Evolutionary conservation across 2,797 vertebrate genomes (phyloP).

Genomic region (Sebastolobus alascanus): DNA sequence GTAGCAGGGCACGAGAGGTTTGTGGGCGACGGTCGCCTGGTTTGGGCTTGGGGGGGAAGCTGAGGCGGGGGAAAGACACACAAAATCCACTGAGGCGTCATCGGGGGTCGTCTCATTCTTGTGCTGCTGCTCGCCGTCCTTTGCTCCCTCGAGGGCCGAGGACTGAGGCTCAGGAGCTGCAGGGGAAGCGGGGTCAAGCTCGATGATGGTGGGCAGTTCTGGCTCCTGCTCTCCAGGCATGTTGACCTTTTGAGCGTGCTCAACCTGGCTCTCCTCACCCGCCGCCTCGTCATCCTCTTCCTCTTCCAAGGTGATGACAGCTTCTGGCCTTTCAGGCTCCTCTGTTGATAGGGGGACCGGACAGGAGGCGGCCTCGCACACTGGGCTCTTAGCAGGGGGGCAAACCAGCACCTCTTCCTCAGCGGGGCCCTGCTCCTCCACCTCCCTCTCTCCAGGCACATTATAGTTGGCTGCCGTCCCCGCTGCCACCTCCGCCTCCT

Average conservation of each 20-base stretch:
- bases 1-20: conserved; percentile 77
- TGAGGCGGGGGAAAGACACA: conserved; percentile 64
- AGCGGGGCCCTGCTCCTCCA: conserved; percentile 57
- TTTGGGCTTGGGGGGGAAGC: conserved; percentile 23
- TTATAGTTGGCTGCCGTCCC: conserved; percentile 65
- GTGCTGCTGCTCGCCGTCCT: conserved; percentile 51
- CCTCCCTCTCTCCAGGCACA: conserved; percentile 68
- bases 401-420: conserved; percentile 78
- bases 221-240: conserved; percentile 69
- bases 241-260: conserved; percentile 67
- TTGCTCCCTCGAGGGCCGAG: conserved; percentile 40
- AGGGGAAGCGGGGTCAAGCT: conserved; percentile 72
- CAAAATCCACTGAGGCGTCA: conserved; percentile 55
- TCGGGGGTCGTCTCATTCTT: conserved; percentile 54
- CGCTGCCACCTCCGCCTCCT: conserved; percentile 62
- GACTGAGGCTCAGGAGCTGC: conserved; percentile 52
- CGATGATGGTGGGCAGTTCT: conserved; percentile 63
- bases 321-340: conserved; percentile 68
- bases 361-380: conserved; percentile 74
- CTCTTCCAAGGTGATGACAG: conserved; percentile 79
- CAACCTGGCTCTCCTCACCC: conserved; percentile 69
- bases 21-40: conserved; percentile 47
- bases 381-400: conserved; percentile 71
- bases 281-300: conserved; percentile 69
- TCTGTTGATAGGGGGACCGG: conserved; percentile 70